phyloP scores from a whole-genome alignment of 1,140 invertebrate genomes.

The Solenopsis fugax region DNA sequence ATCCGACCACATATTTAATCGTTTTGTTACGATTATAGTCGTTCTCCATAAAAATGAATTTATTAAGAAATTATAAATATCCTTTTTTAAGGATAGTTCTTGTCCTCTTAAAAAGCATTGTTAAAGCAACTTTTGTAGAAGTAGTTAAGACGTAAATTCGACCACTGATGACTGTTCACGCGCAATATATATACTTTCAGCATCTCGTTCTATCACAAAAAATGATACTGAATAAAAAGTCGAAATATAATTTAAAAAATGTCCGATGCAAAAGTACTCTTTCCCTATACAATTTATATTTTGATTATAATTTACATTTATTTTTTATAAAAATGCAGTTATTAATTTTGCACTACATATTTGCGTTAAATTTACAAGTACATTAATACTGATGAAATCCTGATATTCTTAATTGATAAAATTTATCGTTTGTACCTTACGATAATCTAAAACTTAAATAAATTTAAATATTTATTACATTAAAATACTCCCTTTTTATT shows the following conservation, averaged over 20 bases:
- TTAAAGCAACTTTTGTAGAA: no score
- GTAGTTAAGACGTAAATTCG: no score
- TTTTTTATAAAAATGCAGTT: neutral
- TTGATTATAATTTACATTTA: neutral
- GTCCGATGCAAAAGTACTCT: neutral
- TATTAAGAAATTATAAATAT: no score
- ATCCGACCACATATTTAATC: neutral
- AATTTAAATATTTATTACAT: conserved; percentile 1
- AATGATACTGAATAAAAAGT: neutral
- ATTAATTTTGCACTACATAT: no score
- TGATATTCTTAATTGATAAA: neutral
- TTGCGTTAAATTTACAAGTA: no score
- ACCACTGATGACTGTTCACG: no score
- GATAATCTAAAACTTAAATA: neutral
- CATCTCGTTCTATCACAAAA: neutral
- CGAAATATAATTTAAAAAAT: neutral
- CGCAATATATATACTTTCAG: no score
- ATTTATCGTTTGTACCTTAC: neutral
- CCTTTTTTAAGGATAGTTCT: no score
- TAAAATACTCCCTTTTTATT: neutral
- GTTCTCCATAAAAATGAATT: no score
- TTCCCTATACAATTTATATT: neutral
- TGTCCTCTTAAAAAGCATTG: no score
- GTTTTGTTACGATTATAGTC: no score
- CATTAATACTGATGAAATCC: no score